Base-by-base conservation (phyloP, 2,888 invertebrate species). In the Tetanocera ferruginea region DNA sequence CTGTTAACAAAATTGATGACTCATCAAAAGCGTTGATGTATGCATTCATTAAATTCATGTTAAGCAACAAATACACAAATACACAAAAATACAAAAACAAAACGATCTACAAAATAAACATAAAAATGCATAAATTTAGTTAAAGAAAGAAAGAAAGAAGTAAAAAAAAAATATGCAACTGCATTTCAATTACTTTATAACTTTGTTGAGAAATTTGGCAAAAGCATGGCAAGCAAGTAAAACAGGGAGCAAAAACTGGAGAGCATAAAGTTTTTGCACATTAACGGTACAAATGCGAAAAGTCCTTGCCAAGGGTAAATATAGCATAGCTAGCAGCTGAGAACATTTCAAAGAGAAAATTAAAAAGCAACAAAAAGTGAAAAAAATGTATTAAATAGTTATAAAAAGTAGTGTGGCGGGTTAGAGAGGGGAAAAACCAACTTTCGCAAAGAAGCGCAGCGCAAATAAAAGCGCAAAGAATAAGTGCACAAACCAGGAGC, bases 271-370 rank as follows among this genome's bases (percentile, higher is more conserved):
- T 86, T 86, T 72, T 34, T 57, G 55, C 62, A 69, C 52, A 66
- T 66, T 60, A 77, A 55, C 60, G 51, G 75, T 25, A 70, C 66
- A 66, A 57, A 76, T 57, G 57, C 57, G 69, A 19, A 83, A 86
- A 87, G 86, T 86, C 86, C 86, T 87, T 86, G 86, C 86, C 86
- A 86, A 87, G 86, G 86, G 86, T 86, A 87, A 86, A 87, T 87
- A 86, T 87, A 87, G 43, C 66, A 67, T 51, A 75, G 55, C 57
- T 82, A 81, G 81, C 79, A 83, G 80, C 84, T 79, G 82, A 83
- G 76, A 76, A 51, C 23, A 71, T 66, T 62, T 43, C 52, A 77
- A 77, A 75, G 64, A 70, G 55, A 57, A n/a, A n/a, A 34, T 34
- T 17, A 34, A 23, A 28, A 28, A 31, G 5, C 64, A 64, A 19